Evolutionary conservation across 2,888 invertebrate genomes (phyloP), one percentile per base, ranked within the genome.

Genomic region (Idaea aversata): DNA sequence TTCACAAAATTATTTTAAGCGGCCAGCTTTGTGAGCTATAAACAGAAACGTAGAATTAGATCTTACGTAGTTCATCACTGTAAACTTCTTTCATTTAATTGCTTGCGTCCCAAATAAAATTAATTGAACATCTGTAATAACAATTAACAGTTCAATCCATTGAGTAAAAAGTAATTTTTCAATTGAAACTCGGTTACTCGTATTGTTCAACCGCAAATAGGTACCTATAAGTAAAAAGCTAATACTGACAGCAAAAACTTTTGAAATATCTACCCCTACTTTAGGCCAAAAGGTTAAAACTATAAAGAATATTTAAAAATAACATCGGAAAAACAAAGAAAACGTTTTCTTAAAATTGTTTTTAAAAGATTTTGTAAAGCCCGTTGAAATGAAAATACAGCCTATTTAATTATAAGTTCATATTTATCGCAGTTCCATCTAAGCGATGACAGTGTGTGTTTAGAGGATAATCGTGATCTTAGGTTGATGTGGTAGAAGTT

Each of bases 141-240:
- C 86, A 85, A 89, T 86, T 84, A 88, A 83, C 68, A 78, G 81
- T 87, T 83, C 77, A 77, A 82, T 75, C 78, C 79, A 76, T 79
- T 83, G 82, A 79, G 84, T 81, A 80, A 82, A 84, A 82, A 76
- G 83, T 80, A 77, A 83, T 91, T 89, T 88, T 87, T 87, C 91
- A 93, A 92, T 93, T 91, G 83, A 90, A 84, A 78, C 91, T 90
- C 85, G 92, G 92, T 88, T 87, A 91, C 74, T 84, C 77, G 83
- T 77, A 72, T 82, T 74, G 74, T 73, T 75, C 13, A 73, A 69
- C 67, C 47, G 10, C 10, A 47, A 47, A 47, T 47, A 47, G 47
- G 47, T 47, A 47, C 36, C 7, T 13, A 47, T 36, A 36, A 36
- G 6, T 7, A 10, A 7, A 47, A 47, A 47, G 7, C 47, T 3